phyloP scores from a whole-genome alignment of 92 coral and sea anemone genomes.

The Heteractis magnifica region DNA sequence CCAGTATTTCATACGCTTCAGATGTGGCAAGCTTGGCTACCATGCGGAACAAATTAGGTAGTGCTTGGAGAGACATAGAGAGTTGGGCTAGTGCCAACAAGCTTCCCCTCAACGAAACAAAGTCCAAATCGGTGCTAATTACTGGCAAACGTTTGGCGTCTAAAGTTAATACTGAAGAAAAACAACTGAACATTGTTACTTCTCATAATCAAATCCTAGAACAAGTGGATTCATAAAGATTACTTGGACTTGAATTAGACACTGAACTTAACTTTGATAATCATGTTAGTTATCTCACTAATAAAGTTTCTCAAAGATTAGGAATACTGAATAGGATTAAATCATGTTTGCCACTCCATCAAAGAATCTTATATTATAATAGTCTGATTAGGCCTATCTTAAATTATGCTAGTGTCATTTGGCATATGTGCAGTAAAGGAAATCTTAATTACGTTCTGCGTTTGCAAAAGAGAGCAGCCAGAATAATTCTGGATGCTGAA shows the following conservation, averaged over 20 bases:
- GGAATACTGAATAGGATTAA: not conserved
- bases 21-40: not conserved
- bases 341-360: constrained; percentile 15
- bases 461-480: constrained; percentile 43
- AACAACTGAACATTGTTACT: not conserved
- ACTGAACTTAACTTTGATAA: not conserved
- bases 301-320: not conserved
- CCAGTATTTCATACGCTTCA: not conserved
- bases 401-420: constrained; percentile 31
- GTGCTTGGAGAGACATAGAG: not conserved
- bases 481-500: constrained; percentile 36
- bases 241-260: not conserved
- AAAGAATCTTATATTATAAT: constrained; percentile 27
- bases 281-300: not conserved
- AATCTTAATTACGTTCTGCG: constrained; percentile 13
- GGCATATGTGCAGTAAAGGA: constrained; percentile 24
- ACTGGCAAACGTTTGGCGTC: not conserved
- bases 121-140: not conserved
- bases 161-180: not conserved
- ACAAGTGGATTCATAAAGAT: not conserved
- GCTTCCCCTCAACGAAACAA: not conserved
- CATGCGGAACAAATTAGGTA: not conserved
- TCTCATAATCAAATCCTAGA: not conserved
- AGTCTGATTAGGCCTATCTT: constrained; percentile 17
- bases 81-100: not conserved